Conservation (phyloP, 2,797 vertebrate species). For the Dermochelys coriacea region DNA sequence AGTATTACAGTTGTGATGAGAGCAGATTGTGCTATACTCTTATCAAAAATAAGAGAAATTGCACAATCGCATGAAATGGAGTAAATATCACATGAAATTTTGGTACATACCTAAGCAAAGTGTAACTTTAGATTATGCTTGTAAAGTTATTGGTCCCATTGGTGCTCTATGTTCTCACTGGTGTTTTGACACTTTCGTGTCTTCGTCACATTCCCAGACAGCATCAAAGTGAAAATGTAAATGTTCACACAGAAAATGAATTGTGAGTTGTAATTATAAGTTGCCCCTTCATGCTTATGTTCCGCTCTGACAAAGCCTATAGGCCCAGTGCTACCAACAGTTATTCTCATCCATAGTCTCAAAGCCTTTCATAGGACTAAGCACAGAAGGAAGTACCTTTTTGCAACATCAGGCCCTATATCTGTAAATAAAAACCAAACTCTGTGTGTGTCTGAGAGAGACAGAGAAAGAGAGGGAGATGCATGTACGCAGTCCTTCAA, state of each 20-base stretch:
- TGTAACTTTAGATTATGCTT: background rate
- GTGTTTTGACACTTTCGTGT: background rate
- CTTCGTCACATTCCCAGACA: background rate
- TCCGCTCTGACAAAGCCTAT: background rate
- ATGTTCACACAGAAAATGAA: background rate
- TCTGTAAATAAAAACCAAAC: background rate
- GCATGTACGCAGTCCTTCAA: background rate
- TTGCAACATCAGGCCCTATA: background rate
- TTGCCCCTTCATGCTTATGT: background rate
- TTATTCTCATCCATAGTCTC: background rate
- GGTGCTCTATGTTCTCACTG: background rate
- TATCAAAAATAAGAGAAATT: constrained; percentile 49
- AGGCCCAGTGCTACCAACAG: background rate
- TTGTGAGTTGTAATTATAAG: background rate
- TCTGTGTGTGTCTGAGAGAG: background rate
- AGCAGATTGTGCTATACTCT: constrained; percentile 36
- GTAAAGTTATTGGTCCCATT: background rate
- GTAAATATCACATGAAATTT: constrained; percentile 27
- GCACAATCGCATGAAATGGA: constrained; percentile 44
- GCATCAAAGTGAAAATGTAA: background rate
- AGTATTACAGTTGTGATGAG: constrained; percentile 29
- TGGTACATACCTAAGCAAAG: background rate
- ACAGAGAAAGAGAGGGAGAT: background rate
- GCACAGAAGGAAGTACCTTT: background rate
- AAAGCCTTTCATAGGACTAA: background rate